phyloP scores from a whole-genome alignment of 2,888 invertebrate species.

The Ferrisia virgata region DNA sequence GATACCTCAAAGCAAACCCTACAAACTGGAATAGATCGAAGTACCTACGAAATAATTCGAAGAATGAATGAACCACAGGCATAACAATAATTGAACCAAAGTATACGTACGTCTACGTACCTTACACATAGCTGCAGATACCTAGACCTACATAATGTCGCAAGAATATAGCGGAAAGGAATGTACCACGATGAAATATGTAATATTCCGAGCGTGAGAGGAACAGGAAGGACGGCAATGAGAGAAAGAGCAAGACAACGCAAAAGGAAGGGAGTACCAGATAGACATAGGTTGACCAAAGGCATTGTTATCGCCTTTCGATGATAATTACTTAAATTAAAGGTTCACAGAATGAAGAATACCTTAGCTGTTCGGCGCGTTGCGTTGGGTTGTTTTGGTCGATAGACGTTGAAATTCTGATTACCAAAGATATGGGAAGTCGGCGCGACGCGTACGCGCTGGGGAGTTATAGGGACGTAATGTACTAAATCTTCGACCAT shows the following conservation, averaged over 20 bases:
- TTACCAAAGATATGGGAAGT: not conserved
- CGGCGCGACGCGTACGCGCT: not conserved
- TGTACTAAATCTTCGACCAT: constrained; percentile 15
- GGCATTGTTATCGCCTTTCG: constrained; percentile 22
- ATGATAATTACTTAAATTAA: constrained; percentile 23
- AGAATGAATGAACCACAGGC: no score
- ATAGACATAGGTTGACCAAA: not conserved
- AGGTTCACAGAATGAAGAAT: not conserved
- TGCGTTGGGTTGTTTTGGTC: not conserved
- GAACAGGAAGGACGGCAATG: not conserved
- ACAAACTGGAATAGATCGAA: no score
- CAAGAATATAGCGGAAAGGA: not conserved
- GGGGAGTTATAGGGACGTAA: not conserved
- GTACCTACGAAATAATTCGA: no score
- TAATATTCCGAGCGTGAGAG: not conserved
- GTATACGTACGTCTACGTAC: no score
- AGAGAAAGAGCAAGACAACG: not conserved
- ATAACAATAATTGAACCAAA: no score
- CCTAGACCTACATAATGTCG: no score
- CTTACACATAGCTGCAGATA: no score
- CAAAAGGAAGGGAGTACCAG: no score
- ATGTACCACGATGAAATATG: not conserved
- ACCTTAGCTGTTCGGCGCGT: not conserved
- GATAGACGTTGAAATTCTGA: constrained; percentile 25
- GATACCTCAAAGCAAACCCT: no score